Evolutionary conservation across 2,113 vertebrate genomes (phyloP).

Genomic region (Catagonus wagneri): DNA sequence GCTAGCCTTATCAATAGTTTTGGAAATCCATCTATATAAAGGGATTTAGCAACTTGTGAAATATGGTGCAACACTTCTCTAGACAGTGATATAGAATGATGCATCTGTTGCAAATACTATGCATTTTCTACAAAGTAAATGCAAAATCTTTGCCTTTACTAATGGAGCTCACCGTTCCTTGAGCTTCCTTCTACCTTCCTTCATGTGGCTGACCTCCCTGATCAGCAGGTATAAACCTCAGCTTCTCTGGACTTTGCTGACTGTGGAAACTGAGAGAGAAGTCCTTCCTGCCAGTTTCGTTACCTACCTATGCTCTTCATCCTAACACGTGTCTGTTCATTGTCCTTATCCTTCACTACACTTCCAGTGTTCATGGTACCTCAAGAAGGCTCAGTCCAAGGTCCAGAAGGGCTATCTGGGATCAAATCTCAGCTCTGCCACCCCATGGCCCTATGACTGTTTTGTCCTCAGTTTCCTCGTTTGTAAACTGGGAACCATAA

Average conservation of each 20-base stretch:
- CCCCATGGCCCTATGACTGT: not conserved
- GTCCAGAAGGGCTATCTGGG: not conserved
- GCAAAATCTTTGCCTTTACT: not conserved
- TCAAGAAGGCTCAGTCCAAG: not conserved
- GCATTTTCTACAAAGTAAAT: constrained; percentile 18
- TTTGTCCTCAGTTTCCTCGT: not conserved
- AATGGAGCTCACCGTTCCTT: not conserved
- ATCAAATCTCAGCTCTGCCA: not conserved
- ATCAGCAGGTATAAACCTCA: not conserved
- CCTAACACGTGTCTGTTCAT: not conserved
- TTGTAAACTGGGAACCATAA: not conserved
- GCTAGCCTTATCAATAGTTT: constrained; percentile 34
- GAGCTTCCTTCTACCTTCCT: not conserved
- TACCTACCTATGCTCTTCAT: not conserved
- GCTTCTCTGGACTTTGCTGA: not conserved
- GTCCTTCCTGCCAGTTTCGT: not conserved
- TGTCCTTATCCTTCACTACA: not conserved
- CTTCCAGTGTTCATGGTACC: not conserved
- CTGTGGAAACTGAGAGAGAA: not conserved
- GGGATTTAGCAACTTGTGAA: constrained; percentile 40
- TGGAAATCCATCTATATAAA: not conserved
- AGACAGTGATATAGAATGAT: constrained; percentile 2
- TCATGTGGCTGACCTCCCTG: not conserved
- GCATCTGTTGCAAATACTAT: not conserved
- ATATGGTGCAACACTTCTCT: not conserved